These are phyloP conservation scores for Linnaemya vulpina DNA, from an alignment of 2,888 invertebrate genomes.

Conservation along the genomic window DNA sequence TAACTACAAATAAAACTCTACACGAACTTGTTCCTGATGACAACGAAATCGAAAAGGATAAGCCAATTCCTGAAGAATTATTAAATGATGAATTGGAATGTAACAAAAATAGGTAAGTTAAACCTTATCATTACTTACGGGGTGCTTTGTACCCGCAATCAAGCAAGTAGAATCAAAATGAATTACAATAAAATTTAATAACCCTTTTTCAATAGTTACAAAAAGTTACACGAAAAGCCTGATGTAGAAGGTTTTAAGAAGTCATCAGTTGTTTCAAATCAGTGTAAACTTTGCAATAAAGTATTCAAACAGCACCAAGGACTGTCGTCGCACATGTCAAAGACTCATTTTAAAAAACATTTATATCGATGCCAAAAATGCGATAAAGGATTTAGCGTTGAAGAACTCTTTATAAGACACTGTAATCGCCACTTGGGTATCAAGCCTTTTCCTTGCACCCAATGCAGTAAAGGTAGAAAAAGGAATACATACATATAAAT, in stretches of 20 bases:
- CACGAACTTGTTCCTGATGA: background rate
- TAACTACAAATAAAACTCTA: background rate
- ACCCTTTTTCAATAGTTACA: background rate
- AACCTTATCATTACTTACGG: too few species aligned
- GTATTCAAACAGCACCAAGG: conserved; percentile 35
- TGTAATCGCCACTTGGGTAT: conserved; percentile 51
- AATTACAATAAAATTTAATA: too few species aligned
- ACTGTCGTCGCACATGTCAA: conserved; percentile 74
- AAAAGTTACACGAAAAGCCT: background rate
- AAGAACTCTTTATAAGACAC: conserved; percentile 42
- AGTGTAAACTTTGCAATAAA: conserved; percentile 72
- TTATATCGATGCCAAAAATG: conserved; percentile 81
- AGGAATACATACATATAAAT: background rate
- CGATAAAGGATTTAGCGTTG: conserved; percentile 47
- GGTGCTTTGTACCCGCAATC: too few species aligned
- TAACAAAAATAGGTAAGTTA: conserved; percentile 14
- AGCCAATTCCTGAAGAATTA: background rate
- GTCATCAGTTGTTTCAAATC: background rate
- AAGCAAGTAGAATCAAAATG: too few species aligned
- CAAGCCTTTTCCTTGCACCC: conserved; percentile 26
- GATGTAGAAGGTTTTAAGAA: too few species aligned
- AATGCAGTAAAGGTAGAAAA: conserved; percentile 47
- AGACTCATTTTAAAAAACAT: conserved; percentile 39
- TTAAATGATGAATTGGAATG: background rate
- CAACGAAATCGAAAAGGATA: background rate